phyloP scores from a whole-genome alignment of 35 echinoderm and acorn worm species.

The Chiridota heheva region DNA sequence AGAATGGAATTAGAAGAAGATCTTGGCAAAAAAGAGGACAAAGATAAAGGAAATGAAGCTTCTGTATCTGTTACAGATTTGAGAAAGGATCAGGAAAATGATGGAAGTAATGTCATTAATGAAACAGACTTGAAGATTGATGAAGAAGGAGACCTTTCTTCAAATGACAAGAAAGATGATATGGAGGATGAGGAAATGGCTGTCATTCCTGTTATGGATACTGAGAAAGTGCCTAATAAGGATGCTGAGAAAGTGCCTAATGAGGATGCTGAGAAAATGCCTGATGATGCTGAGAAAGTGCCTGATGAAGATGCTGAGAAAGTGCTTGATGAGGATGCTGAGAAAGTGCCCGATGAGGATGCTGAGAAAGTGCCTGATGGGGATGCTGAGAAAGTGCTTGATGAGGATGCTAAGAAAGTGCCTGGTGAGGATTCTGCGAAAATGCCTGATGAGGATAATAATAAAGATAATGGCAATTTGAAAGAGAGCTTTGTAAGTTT shows the following conservation, averaged over 20 bases:
- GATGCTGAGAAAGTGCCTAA: background rate
- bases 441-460: too few relatives aligned
- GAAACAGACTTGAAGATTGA: too few relatives aligned
- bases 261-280: conserved; percentile 4
- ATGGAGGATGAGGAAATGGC: background rate
- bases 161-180: background rate
- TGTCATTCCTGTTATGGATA: conserved; percentile 2
- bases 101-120: too few relatives aligned
- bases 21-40: background rate
- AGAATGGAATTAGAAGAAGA: too few relatives aligned
- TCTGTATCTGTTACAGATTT: background rate
- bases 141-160: too few relatives aligned
- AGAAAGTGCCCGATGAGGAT: background rate
- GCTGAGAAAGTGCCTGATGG: background rate
- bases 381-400: conserved; percentile 13
- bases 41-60: background rate
- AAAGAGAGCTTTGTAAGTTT: too few relatives aligned
- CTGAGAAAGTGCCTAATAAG: background rate
- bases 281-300: conserved; percentile 1
- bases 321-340: conserved; percentile 8
- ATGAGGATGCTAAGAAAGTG: background rate
- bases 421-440: background rate
- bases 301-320: conserved; percentile 14
- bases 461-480: too few relatives aligned
- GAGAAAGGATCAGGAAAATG: too few relatives aligned